These are phyloP conservation scores for Turnix velox DNA, from an alignment of 2,113 vertebrate species.

Conservation along the genomic window DNA sequence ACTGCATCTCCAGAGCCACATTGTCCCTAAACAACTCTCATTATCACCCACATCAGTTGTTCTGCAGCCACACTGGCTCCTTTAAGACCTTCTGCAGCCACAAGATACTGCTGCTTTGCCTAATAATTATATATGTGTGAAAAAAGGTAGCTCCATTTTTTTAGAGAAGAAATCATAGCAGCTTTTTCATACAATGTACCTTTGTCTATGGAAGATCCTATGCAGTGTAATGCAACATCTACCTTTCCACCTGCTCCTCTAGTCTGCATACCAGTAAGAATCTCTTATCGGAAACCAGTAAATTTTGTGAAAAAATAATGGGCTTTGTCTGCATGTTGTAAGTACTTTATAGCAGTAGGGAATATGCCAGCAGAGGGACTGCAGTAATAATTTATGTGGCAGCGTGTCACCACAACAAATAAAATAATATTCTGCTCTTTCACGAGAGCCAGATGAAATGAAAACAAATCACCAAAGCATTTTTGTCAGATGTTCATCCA, in stretches of 20 bases:
- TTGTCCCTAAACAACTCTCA: background rate
- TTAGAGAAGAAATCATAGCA: background rate
- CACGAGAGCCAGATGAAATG: background rate
- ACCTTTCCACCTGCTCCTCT: background rate
- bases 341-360: background rate
- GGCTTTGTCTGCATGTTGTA: background rate
- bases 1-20: background rate
- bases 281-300: background rate
- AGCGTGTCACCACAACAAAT: background rate
- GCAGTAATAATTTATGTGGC: constrained; percentile 38
- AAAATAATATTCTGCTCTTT: constrained; percentile 9
- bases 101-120: background rate
- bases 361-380: background rate
- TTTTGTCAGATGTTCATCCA: background rate
- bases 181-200: background rate
- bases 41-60: background rate
- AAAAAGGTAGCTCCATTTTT: background rate
- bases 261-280: background rate
- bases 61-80: background rate
- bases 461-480: background rate
- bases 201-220: background rate
- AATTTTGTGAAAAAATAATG: background rate
- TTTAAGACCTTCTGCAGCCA: background rate
- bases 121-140: background rate
- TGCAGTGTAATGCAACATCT: background rate